Percentiles rank a stretch among this genome's conserved stretches.
These are phyloP conservation scores for Patella pellucida DNA, from an alignment of 2,888 invertebrate species.

Conservation along the genomic window DNA sequence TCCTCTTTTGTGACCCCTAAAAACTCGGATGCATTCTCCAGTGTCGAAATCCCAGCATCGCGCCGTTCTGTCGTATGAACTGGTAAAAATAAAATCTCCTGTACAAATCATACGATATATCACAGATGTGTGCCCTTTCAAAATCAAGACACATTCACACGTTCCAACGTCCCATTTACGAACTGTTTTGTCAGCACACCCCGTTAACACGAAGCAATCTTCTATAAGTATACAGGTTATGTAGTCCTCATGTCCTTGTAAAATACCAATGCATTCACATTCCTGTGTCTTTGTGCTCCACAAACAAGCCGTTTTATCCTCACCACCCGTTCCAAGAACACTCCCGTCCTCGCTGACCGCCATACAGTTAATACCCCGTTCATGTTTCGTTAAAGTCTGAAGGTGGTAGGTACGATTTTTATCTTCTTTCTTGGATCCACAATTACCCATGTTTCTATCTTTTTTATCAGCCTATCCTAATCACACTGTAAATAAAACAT, in stretches of 20 bases:
- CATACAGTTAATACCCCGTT: slow-evolving; percentile 73
- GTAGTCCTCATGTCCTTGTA: slow-evolving; percentile 72
- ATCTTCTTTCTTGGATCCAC: slow-evolving; percentile 54
- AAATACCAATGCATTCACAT: slow-evolving; percentile 72
- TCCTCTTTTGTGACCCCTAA: slow-evolving; percentile 72
- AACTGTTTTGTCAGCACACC: slow-evolving; percentile 73
- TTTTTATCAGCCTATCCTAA: neutral
- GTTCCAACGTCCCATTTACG: slow-evolving; percentile 74
- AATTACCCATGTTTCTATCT: slow-evolving; percentile 18
- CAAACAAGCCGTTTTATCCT: slow-evolving; percentile 72
- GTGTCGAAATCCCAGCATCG: slow-evolving; percentile 73
- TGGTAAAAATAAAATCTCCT: slow-evolving; percentile 70
- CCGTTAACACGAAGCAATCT: slow-evolving; percentile 72
- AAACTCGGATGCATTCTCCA: slow-evolving; percentile 69
- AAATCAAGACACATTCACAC: slow-evolving; percentile 72
- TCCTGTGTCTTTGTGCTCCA: slow-evolving; percentile 72
- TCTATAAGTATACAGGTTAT: slow-evolving; percentile 72
- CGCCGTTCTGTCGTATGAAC: slow-evolving; percentile 68
- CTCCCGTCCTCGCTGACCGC: slow-evolving; percentile 73
- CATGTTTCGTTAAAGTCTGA: slow-evolving; percentile 70
- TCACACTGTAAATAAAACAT: too few relatives aligned
- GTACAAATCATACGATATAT: slow-evolving; percentile 72
- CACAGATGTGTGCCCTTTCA: slow-evolving; percentile 71
- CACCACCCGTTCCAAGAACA: slow-evolving; percentile 73
- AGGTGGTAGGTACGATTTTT: slow-evolving; percentile 48